Conservation (phyloP, 2,888 invertebrate genomes). For the Epinotia bilunana region DNA sequence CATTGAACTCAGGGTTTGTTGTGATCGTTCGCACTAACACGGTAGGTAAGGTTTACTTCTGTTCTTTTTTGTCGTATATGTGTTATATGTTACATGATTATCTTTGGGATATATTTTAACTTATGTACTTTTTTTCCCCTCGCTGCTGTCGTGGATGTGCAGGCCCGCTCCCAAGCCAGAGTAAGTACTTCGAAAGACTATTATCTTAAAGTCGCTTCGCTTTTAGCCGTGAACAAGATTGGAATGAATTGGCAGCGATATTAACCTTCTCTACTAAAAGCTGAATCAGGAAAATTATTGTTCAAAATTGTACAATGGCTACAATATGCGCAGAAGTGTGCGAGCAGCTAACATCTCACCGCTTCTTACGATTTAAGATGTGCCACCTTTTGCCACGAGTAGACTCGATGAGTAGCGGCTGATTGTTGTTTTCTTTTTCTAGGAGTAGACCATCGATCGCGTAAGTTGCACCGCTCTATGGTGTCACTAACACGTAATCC, state of each 20-base stretch:
- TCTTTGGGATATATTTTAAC: conserved; percentile 63
- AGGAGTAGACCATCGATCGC: conserved; percentile 85
- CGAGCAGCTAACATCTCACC: conserved; percentile 68
- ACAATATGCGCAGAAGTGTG: conserved; percentile 24
- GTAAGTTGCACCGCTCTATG: conserved; percentile 85
- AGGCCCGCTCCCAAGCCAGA: conserved; percentile 88
- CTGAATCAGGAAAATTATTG: conserved; percentile 29
- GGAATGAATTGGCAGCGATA: conserved; percentile 64
- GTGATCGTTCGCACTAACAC: conserved; percentile 60
- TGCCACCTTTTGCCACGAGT: conserved; percentile 33
- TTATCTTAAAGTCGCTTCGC: conserved; percentile 67
- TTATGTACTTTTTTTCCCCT: conserved; percentile 70
- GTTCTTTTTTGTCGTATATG: conserved; percentile 55
- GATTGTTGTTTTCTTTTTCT: conserved; percentile 85
- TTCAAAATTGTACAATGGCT: conserved; percentile 30
- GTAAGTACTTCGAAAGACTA: conserved; percentile 79
- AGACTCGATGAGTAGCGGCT: conserved; percentile 68
- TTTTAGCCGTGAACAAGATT: conserved; percentile 67
- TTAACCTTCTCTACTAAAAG: conserved; percentile 52
- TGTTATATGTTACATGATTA: conserved; percentile 50
- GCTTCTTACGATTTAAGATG: conserved; percentile 52
- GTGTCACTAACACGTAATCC: conserved; percentile 81
- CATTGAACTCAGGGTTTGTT: conserved; percentile 39
- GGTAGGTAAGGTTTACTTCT: conserved; percentile 61
- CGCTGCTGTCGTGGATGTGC: conserved; percentile 75